phyloP scores from a whole-genome alignment of 2,888 invertebrate genomes.

The Coremacera marginata region DNA sequence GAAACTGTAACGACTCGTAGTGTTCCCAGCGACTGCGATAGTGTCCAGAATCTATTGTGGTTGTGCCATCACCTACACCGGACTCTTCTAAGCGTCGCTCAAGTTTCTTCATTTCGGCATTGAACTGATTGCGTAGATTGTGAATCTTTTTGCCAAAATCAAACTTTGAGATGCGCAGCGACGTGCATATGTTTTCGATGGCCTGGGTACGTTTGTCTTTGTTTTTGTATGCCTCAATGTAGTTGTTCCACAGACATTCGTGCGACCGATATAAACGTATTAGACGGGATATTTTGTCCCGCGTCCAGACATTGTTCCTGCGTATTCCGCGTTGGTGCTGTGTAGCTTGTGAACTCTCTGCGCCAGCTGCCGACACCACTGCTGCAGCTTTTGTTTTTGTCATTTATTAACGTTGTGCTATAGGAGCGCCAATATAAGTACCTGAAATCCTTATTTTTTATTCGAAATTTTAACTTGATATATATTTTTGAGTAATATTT shows the following conservation, averaged over 20 bases:
- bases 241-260: conserved; percentile 67
- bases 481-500: neutral
- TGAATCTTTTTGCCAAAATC: conserved; percentile 67
- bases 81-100: conserved; percentile 59
- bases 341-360: neutral
- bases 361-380: neutral
- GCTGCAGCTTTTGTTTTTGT: conserved; percentile 32
- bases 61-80: conserved; percentile 42
- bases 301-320: conserved; percentile 60
- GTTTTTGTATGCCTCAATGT: conserved; percentile 63
- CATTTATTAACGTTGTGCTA: neutral
- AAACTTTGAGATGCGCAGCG: conserved; percentile 59
- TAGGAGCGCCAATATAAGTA: neutral
- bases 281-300: conserved; percentile 61
- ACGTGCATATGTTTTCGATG: conserved; percentile 59
- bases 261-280: conserved; percentile 63
- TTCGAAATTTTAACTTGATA: neutral
- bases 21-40: conserved; percentile 65
- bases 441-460: neutral
- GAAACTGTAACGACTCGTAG: conserved; percentile 64
- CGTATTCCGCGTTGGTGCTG: conserved; percentile 6
- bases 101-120: conserved; percentile 66
- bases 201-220: conserved; percentile 62
- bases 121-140: conserved; percentile 67
- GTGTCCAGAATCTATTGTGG: conserved; percentile 13